Evolutionary conservation across 1,140 invertebrate species (phyloP).

Genomic region (Neuroterus valhalla): DNA sequence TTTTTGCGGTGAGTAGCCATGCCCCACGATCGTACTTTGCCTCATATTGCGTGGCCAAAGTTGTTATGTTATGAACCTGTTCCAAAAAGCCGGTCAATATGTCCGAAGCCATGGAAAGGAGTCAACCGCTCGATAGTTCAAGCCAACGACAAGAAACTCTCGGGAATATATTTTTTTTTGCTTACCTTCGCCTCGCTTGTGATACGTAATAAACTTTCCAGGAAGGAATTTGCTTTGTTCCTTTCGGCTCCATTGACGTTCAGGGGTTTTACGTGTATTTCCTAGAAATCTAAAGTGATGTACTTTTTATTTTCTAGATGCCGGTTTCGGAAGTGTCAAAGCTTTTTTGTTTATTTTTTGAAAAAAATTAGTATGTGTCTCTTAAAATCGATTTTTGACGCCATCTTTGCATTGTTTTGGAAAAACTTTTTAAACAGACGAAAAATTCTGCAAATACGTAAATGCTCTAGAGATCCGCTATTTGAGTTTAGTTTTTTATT

Average conservation of each 20-base stretch:
- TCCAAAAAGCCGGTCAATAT: slow-evolving; percentile 16
- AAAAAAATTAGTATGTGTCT: neutral
- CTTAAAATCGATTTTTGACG: slow-evolving; percentile 20
- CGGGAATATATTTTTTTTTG: too few relatives aligned
- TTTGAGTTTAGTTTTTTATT: too few relatives aligned
- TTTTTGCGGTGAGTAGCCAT: slow-evolving; percentile 85
- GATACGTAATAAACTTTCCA: neutral
- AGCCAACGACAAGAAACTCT: slow-evolving; percentile 44
- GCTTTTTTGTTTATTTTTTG: neutral
- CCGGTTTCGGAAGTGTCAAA: neutral
- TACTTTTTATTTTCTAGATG: neutral
- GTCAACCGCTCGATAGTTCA: slow-evolving; percentile 41
- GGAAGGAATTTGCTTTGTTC: slow-evolving; percentile 14
- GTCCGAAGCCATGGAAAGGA: too few relatives aligned
- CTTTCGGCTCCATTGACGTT: slow-evolving; percentile 13
- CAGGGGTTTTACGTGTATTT: slow-evolving; percentile 6
- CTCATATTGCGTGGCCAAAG: too few relatives aligned
- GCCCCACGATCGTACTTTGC: too few relatives aligned
- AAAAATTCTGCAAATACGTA: too few relatives aligned
- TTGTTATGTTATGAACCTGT: too few relatives aligned
- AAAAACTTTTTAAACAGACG: too few relatives aligned
- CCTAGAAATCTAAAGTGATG: neutral
- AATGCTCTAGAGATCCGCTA: too few relatives aligned
- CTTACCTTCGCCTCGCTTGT: too few relatives aligned
- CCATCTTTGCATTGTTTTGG: slow-evolving; percentile 13